Base-by-base conservation (phyloP, 2,797 vertebrate species). In the Okamejei kenojei region DNA sequence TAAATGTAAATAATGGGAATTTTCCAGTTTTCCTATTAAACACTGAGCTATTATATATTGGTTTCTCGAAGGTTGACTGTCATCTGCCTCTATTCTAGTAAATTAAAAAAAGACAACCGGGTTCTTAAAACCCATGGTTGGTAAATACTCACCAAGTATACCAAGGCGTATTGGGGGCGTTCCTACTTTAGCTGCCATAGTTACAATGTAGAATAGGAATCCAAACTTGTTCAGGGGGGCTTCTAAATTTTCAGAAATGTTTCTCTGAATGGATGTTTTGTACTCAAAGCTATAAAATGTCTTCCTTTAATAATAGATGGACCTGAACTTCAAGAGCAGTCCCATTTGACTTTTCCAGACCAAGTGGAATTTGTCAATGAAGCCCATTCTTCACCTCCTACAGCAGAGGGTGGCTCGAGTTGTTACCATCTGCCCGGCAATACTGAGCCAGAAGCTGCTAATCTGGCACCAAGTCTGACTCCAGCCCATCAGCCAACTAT, bases 401-500 rank as follows among this genome's bases (percentile, higher is more conserved):
- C 94, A 93, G 84, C 94, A 91, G 93, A 94, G 94, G 96, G 94
- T 95, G 96, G 35, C 68, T 82, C 90, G 82, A 76, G 94, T 7
- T 96, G 95, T 94, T 94, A 0, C 65, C 10, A 45, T 76, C 17
- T 93, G 54, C 93, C 78, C 91, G 86, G 94, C 94, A 93, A 93
- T 71, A 19, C 94, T 80, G 96, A 97, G 74, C 54, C 65, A 88
- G 95, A 97, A 45, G 95, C 95, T 9, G 95, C 95, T 0, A 95
- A 96, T 84, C 94, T 99, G 94, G 98, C 98, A 11, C 99, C 99
- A n/a, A 99, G 98, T 96, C 97, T 99, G 94, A 98, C 97, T 92
- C 98, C 98, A 0, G 96, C 98, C 0, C 97, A 97, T 93, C 99
- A 99, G 96, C 99, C 99, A 94, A 97, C 97, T 61, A 98, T 99